Conservation (phyloP, 2,888 invertebrate species). For the Auanema sp. region DNA sequence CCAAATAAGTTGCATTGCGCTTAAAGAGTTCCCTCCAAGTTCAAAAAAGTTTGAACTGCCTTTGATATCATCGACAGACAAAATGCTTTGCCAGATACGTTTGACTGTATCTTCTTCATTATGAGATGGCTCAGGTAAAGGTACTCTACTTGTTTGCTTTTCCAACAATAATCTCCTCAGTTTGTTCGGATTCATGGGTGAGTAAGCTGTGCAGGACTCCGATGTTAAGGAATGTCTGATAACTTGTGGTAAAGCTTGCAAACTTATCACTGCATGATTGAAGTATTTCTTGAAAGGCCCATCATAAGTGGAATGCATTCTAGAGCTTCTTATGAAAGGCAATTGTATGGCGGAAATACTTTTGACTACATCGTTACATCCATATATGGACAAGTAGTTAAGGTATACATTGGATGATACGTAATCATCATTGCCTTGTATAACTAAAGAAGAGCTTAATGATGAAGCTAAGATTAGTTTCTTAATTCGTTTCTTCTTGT, state of each 20-base stretch:
- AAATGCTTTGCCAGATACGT: constrained; percentile 5
- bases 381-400: constrained; percentile 26
- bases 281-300: no score
- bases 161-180: no score
- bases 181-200: no score
- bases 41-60: constrained; percentile 45
- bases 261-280: no score
- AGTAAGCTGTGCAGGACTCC: no score
- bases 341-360: constrained; percentile 25
- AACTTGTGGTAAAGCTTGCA: no score
- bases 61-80: constrained; percentile 16
- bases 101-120: not conserved
- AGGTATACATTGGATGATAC: constrained; percentile 49
- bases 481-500: constrained; percentile 20
- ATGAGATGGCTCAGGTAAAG: not conserved
- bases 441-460: constrained; percentile 40
- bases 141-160: not conserved
- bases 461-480: constrained; percentile 47
- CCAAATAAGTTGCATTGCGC: constrained; percentile 56
- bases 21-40: constrained; percentile 57
- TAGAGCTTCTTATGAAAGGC: constrained; percentile 29
- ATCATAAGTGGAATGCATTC: constrained; percentile 24
- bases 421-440: constrained; percentile 50
- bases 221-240: no score
- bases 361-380: constrained; percentile 4